Evolutionary conservation across 2,888 invertebrate genomes (phyloP).

Genomic region (Corythucha ciliata): DNA sequence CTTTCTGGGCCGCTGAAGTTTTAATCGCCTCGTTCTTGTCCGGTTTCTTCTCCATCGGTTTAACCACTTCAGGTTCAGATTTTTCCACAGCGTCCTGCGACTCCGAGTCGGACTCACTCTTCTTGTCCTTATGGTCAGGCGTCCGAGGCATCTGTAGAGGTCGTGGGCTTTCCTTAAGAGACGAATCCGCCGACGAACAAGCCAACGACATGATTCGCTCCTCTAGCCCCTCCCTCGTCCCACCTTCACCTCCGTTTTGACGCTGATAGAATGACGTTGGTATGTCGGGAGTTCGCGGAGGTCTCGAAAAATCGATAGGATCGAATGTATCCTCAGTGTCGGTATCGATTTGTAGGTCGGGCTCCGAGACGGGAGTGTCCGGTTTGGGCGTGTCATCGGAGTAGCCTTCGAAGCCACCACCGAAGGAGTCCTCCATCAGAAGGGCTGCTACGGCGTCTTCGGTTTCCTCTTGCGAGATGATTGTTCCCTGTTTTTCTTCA

Average conservation of each 20-base stretch:
- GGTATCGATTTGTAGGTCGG: slow-evolving; percentile 74
- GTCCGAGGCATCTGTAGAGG: slow-evolving; percentile 24
- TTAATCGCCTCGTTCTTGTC: not conserved
- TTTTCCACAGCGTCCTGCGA: slow-evolving; percentile 17
- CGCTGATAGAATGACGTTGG: slow-evolving; percentile 47
- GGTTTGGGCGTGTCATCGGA: slow-evolving; percentile 54
- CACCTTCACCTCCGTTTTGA: slow-evolving; percentile 39
- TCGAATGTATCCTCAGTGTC: slow-evolving; percentile 65
- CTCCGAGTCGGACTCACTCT: slow-evolving; percentile 19
- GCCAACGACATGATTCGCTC: slow-evolving; percentile 33
- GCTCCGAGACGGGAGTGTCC: slow-evolving; percentile 75
- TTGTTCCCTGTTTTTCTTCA: slow-evolving; percentile 40
- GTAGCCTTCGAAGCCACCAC: slow-evolving; percentile 51
- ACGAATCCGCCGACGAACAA: slow-evolving; percentile 30
- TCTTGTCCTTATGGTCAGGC: slow-evolving; percentile 23
- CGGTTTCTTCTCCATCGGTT: too few species aligned
- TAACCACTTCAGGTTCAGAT: too few species aligned
- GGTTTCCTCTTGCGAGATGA: slow-evolving; percentile 86
- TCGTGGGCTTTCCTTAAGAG: slow-evolving; percentile 21
- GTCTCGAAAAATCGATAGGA: slow-evolving; percentile 46
- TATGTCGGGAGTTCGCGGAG: slow-evolving; percentile 49
- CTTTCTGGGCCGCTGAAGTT: slow-evolving; percentile 2
- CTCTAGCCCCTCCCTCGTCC: slow-evolving; percentile 34
- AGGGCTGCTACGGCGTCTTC: slow-evolving; percentile 85
- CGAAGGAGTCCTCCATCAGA: slow-evolving; percentile 69